Base-by-base conservation (phyloP, 1,140 invertebrate species). In the Drosophila sturtevanti region DNA sequence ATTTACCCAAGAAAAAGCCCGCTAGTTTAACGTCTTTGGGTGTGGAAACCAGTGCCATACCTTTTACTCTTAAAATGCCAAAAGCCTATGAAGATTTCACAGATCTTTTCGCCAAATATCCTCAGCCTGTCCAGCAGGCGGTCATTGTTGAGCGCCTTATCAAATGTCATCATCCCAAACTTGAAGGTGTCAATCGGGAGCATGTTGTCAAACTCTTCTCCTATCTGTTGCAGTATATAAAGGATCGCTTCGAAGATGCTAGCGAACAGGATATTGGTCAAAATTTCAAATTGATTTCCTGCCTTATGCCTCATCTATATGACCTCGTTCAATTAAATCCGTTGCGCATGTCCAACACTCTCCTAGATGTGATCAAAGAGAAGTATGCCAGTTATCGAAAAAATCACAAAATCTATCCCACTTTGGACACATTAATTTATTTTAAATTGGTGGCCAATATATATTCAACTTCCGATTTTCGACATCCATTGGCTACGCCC, bases 391-490 rank as follows among this genome's bases (percentile, higher is more conserved):
- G 94, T 22, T 97, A 94, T 90, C 93, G 93, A 67, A 94, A 93
- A 56, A 94, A 93, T 72, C 92, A 91, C 6, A 95, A 95, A 85
- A 93, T 85, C 56, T 95, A 95, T 91, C 96, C 97, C 2, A 92
- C 92, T 54, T 90, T 97, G 31, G 95, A 97, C 81, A 95, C 95
- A 0, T 82, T 98, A 22, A 92, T 98, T 74, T 95, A 97, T 80
- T 95, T 98, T 35, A 97, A 97, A 93, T 77, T 97, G 31, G 93
- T 96, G 16, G 94, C 95, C 12, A 90, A 96, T 12, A 81, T 98
- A 34, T 99, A 96, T 92, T 95, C 97, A 12, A 95, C 97, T 0
- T 98, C 97, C 0, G 98, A 99, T 92, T 98, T 97, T 87, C 93
- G 95, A 27, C 97, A 98, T 93, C 94, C 95, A 1, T 93, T 98